Evolutionary conservation across 30 jellyfish, hydroid and myxozoan genomes (phyloP).

Genomic region (Chrysaora quinquecirrha): DNA sequence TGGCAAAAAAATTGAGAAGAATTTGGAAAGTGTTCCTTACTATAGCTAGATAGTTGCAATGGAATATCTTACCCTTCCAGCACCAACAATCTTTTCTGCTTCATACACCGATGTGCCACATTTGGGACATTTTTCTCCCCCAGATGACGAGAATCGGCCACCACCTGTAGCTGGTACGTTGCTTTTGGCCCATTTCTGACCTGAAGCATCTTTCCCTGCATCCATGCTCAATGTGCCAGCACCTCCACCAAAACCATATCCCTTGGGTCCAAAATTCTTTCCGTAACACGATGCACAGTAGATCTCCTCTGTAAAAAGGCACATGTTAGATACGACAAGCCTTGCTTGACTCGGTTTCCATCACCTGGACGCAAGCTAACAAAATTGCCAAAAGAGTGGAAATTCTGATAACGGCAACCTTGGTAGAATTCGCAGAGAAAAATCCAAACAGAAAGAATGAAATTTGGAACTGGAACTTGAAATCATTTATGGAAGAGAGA

Average conservation of each 20-base stretch:
- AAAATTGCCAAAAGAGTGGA: too few relatives aligned
- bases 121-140: constrained; percentile 80
- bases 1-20: too few relatives aligned
- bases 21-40: too few relatives aligned
- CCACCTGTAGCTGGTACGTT: constrained; percentile 20
- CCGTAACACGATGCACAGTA: constrained; percentile 96
- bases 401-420: too few relatives aligned
- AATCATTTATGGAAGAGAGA: too few relatives aligned
- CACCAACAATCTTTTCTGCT: constrained; percentile 78
- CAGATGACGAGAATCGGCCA: constrained; percentile 11
- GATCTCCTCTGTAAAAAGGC: constrained; percentile 58
- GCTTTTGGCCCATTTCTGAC: constrained; percentile 58
- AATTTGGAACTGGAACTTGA: too few relatives aligned
- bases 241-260: constrained; percentile 99
- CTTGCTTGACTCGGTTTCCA: neutral
- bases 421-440: too few relatives aligned
- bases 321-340: neutral
- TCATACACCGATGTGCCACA: constrained; percentile 88
- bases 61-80: constrained; percentile 86
- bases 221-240: constrained; percentile 97
- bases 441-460: too few relatives aligned
- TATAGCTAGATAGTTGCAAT: too few relatives aligned
- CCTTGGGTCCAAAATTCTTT: constrained; percentile 90
- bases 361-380: too few relatives aligned
- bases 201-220: constrained; percentile 70